phyloP scores from a whole-genome alignment of 2,888 invertebrate species.

The Drosophila diplacantha region DNA sequence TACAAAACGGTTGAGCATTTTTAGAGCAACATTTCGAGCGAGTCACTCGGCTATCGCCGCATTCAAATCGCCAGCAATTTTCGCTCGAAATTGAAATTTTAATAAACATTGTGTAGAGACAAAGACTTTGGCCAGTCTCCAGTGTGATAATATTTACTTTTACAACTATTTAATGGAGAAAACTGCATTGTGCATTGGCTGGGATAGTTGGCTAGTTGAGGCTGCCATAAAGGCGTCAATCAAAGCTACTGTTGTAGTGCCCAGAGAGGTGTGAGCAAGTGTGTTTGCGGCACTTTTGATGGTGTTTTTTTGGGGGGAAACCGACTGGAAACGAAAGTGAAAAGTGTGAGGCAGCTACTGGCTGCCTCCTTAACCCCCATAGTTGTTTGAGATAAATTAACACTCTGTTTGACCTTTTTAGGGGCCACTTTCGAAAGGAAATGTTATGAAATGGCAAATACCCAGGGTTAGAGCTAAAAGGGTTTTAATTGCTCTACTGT shows the following conservation, averaged over 20 bases:
- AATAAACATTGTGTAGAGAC: conserved; percentile 19
- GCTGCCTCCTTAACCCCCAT: conserved; percentile 1
- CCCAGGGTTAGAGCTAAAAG: neutral
- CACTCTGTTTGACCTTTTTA: conserved; percentile 6
- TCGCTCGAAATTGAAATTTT: conserved; percentile 22
- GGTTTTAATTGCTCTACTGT: neutral
- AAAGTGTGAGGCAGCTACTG: conserved; percentile 20
- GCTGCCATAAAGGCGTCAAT: conserved; percentile 38
- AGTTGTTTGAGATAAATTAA: conserved; percentile 3
- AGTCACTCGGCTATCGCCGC: conserved; percentile 19
- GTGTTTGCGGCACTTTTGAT: conserved; percentile 30
- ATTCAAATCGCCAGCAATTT: conserved; percentile 27
- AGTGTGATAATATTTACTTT: conserved; percentile 41
- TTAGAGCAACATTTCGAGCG: conserved; percentile 13
- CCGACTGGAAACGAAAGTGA: conserved; percentile 27
- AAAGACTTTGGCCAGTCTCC: conserved; percentile 18
- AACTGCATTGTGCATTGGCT: conserved; percentile 27
- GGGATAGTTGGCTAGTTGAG: conserved; percentile 9
- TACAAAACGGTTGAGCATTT: conserved; percentile 7
- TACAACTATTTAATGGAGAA: conserved; percentile 41
- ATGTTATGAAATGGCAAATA: neutral
- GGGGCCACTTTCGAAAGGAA: neutral
- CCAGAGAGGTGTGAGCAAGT: conserved; percentile 20
- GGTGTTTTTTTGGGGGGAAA: conserved; percentile 5
- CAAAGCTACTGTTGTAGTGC: conserved; percentile 27